phyloP scores from a whole-genome alignment of 2,113 vertebrate species.

The Manacus vitellinus region DNA sequence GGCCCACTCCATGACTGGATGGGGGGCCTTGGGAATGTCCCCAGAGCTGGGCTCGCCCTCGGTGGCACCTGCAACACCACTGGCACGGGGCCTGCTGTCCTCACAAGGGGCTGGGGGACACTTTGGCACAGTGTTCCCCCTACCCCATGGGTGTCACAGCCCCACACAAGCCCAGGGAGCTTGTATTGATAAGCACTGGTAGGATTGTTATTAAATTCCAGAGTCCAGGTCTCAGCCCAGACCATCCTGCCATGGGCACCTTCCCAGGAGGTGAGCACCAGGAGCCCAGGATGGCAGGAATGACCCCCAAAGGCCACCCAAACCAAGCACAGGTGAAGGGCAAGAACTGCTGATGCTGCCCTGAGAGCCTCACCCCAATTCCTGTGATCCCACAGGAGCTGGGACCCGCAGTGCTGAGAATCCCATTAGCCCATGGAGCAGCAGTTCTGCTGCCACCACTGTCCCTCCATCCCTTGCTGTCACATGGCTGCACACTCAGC shows the following conservation, averaged over 20 bases:
- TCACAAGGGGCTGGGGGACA: neutral
- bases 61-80: neutral
- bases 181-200: too few relatives aligned
- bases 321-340: neutral
- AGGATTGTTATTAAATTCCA: neutral
- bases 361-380: neutral
- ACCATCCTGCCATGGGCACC: neutral
- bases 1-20: neutral
- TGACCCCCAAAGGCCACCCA: neutral
- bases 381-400: neutral
- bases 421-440: fast-evolving
- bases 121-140: fast-evolving
- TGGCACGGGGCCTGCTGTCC: neutral
- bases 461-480: fast-evolving
- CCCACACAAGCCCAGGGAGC: neutral
- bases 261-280: neutral
- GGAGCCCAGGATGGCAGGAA: neutral
- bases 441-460: neutral
- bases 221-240: neutral
- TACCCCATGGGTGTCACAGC: fast-evolving
- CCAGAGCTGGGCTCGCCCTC: neutral
- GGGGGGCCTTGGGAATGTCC: neutral
- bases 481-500: neutral
- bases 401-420: neutral
- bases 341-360: neutral